These are phyloP conservation scores for Epizoanthus ramosus DNA, from an alignment of 92 coral and sea anemone species.

Conservation along the genomic window DNA sequence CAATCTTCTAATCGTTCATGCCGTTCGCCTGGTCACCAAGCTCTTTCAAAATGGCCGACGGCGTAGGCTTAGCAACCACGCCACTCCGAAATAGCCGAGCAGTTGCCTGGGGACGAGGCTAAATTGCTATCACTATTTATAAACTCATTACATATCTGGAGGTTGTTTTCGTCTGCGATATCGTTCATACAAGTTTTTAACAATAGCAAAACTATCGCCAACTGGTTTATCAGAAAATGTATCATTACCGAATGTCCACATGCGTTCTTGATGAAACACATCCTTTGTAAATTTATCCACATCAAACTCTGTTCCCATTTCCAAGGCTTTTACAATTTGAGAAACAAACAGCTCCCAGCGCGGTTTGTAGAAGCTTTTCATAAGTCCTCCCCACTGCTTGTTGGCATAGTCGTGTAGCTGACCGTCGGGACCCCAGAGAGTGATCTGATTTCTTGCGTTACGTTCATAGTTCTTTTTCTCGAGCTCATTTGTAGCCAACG, in stretches of 20 bases:
- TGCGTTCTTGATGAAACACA: constrained; percentile 58
- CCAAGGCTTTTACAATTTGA: constrained; percentile 49
- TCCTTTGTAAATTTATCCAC: constrained; percentile 48
- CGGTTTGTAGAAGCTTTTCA: constrained; percentile 65
- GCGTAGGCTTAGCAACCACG: too few species aligned
- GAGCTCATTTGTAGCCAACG: constrained; percentile 59
- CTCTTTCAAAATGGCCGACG: too few species aligned
- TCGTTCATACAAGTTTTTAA: constrained; percentile 55
- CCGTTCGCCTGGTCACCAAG: too few species aligned
- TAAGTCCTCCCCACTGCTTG: constrained; percentile 89
- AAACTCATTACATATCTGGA: not conserved
- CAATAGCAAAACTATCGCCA: constrained; percentile 70
- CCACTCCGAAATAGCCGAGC: too few species aligned
- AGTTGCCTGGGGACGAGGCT: too few species aligned
- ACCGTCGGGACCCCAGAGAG: constrained; percentile 88
- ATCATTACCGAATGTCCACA: constrained; percentile 70
- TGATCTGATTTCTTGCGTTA: constrained; percentile 67
- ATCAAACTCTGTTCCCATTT: constrained; percentile 57
- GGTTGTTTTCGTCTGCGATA: constrained; percentile 40
- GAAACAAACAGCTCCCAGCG: constrained; percentile 78
- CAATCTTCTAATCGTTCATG: too few species aligned
- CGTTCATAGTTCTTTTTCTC: constrained; percentile 49
- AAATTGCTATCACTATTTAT: too few species aligned
- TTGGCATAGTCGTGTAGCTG: constrained; percentile 89
- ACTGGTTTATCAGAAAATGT: constrained; percentile 62